Evolutionary conservation across 1,140 invertebrate species (phyloP), one percentile per base, ranked within the genome.

Genomic region (Ooceraea biroi): DNA sequence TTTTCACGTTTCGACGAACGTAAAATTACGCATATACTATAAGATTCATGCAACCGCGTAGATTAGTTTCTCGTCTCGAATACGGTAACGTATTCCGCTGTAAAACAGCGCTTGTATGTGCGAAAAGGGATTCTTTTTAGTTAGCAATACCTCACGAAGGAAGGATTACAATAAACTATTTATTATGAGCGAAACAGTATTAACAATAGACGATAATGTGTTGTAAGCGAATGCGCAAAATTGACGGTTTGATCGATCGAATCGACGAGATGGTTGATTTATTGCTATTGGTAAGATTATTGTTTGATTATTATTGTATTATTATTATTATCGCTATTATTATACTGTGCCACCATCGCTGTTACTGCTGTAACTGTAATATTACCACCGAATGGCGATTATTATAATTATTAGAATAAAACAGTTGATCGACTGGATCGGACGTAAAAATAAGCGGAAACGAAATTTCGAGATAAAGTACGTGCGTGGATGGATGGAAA

Each of bases 121-220:
- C 7, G 25, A 22, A 27, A 57, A 19, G 17, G n/a, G n/a, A 1
- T 58, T 36, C 36, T 46, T 30, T 71, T 46, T 80, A 58, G 17
- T 46, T 80, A 57, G 36, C 65, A 27, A 58, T 36, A 10, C 25
- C n/a, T 17, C 52, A 52, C 48, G 27, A 41, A 61, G 14, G 78
- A 86, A 87, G 14, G 57, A 83, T 89, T 85, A 80, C 17, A 80
- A 55, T 60, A 89, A 36, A 76, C 50, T 89, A 92, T 90, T 92
- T 92, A 92, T 91, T 91, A 87, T 91, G 90, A 91, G 89, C 88
- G 87, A 85, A 90, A 90, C 92, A 92, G 91, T 93, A 93, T 93
- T 94, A 92, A 91, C 89, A 90, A 84, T 90, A 88, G 89, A 86
- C 89, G 89, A 89, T 83, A 61, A 87, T 85, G 83, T 85, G 65